A percentile compares a stretch with the other conserved stretches of the same genome.
These are phyloP conservation scores for Apodemia duryi DNA, from an alignment of 2,888 invertebrate species.

Conservation along the genomic window DNA sequence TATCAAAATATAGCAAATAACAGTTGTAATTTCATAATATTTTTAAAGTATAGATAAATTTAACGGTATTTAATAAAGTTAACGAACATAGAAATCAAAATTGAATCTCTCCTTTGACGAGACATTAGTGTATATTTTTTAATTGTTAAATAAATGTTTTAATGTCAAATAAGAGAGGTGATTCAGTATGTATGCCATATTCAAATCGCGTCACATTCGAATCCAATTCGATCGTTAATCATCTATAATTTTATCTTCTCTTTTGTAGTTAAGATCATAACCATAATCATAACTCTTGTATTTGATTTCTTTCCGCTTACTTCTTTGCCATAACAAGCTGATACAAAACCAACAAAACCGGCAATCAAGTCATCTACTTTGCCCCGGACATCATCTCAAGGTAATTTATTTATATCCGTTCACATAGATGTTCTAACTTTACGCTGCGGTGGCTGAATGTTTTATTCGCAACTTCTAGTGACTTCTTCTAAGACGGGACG, in stretches of 20 bases:
- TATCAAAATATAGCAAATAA: too few relatives aligned
- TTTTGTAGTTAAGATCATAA: constrained; percentile 59
- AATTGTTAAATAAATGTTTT: too few relatives aligned
- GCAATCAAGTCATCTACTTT: constrained; percentile 97
- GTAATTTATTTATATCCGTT: constrained; percentile 80
- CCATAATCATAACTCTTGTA: constrained; percentile 63
- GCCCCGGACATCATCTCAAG: constrained; percentile 96
- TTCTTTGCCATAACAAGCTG: constrained; percentile 85
- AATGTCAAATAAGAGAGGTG: too few relatives aligned
- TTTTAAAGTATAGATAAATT: too few relatives aligned
- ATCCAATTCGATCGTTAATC: constrained; percentile 1
- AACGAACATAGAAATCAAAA: too few relatives aligned
- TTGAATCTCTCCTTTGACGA: too few relatives aligned
- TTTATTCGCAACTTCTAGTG: constrained; percentile 8
- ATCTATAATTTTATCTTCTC: constrained; percentile 28
- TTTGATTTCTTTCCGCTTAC: constrained; percentile 78
- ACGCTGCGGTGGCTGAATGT: constrained; percentile 25
- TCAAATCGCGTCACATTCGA: constrained; percentile 5
- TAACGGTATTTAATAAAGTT: too few relatives aligned
- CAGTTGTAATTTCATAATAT: too few relatives aligned
- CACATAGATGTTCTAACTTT: constrained; percentile 28
- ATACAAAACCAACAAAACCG: constrained; percentile 96
- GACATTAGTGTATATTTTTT: too few relatives aligned
- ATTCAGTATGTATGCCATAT: background rate
- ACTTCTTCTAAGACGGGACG: background rate